phyloP scores from a whole-genome alignment of 2,797 vertebrate species.

The Peromyscus eremicus region DNA sequence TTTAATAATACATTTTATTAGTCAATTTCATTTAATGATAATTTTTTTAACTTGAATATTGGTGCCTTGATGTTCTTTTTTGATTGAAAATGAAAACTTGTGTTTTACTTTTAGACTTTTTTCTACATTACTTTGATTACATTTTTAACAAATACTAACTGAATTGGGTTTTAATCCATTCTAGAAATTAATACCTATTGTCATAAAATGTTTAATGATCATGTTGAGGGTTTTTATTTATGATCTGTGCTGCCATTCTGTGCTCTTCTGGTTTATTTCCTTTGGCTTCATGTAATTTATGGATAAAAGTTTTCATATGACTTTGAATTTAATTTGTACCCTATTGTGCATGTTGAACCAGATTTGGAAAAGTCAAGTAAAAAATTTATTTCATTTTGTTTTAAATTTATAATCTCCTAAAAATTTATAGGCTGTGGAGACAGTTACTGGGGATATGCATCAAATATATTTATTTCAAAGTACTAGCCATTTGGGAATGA shows the following conservation, averaged over 20 bases:
- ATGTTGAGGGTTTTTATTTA: not conserved
- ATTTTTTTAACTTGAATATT: not conserved
- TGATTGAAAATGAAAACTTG: not conserved
- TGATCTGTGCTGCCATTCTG: not conserved
- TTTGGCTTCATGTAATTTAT: not conserved
- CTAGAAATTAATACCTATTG: not conserved
- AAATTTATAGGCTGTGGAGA: conserved; percentile 56
- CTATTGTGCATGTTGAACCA: conserved; percentile 22
- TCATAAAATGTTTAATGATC: not conserved
- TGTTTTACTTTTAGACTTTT: not conserved
- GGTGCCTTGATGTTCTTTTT: not conserved
- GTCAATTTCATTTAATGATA: not conserved
- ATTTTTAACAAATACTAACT: not conserved
- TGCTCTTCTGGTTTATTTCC: not conserved
- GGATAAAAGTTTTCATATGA: not conserved
- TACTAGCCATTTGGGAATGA: conserved; percentile 57
- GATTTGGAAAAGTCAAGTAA: conserved; percentile 34
- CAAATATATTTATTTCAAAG: conserved; percentile 53
- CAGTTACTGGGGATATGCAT: not conserved
- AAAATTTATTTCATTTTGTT: conserved; percentile 23
- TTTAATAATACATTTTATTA: not conserved
- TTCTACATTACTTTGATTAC: not conserved
- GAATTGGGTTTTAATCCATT: conserved; percentile 40
- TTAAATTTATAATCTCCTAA: conserved; percentile 64
- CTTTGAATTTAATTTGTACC: conserved; percentile 32